Evolutionary conservation across 2,888 invertebrate species (phyloP).

Genomic region (Ectropis crepuscularia): DNA sequence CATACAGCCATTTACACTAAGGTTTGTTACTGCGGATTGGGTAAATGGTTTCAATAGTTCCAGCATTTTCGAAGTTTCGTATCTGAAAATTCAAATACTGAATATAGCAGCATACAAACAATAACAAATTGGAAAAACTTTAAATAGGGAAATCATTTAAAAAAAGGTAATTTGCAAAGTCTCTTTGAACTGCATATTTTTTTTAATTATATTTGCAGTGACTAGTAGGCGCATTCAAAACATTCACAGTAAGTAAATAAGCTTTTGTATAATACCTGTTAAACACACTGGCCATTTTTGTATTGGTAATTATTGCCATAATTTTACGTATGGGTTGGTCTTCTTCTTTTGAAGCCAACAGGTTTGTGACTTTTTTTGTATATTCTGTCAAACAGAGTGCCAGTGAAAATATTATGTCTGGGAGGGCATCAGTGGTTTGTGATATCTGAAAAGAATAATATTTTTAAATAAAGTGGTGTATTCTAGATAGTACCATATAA

Average conservation of each 20-base stretch:
- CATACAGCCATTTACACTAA: slow-evolving; percentile 42
- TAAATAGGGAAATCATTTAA: no score
- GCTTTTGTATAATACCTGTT: neutral
- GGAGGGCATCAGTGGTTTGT: slow-evolving; percentile 32
- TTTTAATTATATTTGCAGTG: no score
- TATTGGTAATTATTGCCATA: slow-evolving; percentile 44
- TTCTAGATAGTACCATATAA: neutral
- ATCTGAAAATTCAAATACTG: slow-evolving; percentile 29
- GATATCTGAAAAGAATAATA: slow-evolving; percentile 46
- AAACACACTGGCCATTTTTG: slow-evolving; percentile 1
- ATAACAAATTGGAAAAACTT: no score
- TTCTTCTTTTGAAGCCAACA: slow-evolving; percentile 47
- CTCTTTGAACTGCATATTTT: no score
- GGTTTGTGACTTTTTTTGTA: slow-evolving; percentile 43
- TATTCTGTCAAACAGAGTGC: slow-evolving; percentile 54
- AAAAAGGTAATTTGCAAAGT: no score
- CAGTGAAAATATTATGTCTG: slow-evolving; percentile 52
- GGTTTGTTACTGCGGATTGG: slow-evolving; percentile 23
- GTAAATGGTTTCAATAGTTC: slow-evolving; percentile 47
- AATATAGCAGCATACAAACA: neutral
- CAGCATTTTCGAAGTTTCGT: slow-evolving; percentile 36
- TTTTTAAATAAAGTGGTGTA: slow-evolving; percentile 1
- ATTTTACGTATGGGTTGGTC: slow-evolving; percentile 51
- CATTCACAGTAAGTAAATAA: neutral
- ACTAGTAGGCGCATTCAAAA: neutral